These are phyloP conservation scores for Rhineura floridana DNA, from an alignment of 2,113 vertebrate genomes.

Conservation along the genomic window DNA sequence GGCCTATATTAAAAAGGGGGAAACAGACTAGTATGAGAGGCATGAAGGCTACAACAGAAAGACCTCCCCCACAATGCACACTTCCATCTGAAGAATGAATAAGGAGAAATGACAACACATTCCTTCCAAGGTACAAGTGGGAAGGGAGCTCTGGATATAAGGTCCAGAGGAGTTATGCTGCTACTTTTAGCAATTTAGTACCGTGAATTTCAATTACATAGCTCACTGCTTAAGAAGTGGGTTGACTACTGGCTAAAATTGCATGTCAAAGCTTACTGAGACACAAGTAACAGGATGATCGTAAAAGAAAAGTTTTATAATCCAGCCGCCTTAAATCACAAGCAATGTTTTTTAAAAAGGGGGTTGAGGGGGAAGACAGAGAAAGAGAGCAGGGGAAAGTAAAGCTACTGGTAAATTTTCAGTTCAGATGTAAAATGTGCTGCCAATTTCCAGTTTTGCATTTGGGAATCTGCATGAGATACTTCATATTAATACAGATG, in stretches of 20 bases:
- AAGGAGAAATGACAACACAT: not conserved
- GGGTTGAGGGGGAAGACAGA: not conserved
- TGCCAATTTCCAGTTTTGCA: not conserved
- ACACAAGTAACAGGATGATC: not conserved
- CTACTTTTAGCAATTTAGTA: not conserved
- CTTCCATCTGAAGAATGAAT: not conserved
- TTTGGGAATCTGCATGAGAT: not conserved
- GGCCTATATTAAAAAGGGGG: not conserved
- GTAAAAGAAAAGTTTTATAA: constrained; percentile 27
- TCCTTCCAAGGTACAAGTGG: not conserved
- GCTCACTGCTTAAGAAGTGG: constrained; percentile 24
- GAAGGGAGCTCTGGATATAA: not conserved
- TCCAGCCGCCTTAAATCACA: not conserved
- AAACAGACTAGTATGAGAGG: not conserved
- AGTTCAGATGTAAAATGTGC: not conserved
- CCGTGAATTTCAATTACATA: constrained; percentile 20
- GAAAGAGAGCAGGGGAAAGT: not conserved
- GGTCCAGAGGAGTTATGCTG: constrained; percentile 28
- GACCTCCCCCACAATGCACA: not conserved
- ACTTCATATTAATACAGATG: too few species aligned
- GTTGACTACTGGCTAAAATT: constrained; percentile 20
- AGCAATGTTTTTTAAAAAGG: not conserved
- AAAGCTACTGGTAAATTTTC: not conserved
- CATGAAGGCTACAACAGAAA: not conserved
- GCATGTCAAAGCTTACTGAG: constrained; percentile 13